Evolutionary conservation across 2,888 invertebrate species (phyloP).

Genomic region (Aricia artaxerxes): DNA sequence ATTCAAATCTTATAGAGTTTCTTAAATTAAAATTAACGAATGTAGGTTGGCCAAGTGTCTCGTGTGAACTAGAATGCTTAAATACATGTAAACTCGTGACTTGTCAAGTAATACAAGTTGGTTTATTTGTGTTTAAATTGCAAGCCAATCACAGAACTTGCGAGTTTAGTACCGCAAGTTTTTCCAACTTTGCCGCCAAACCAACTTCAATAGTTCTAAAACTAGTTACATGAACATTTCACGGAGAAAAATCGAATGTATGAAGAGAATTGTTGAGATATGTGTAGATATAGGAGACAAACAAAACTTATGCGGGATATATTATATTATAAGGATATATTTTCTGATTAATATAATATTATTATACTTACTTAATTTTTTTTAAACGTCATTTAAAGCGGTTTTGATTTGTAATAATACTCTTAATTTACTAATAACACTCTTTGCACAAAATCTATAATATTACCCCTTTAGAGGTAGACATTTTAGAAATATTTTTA

Average conservation of each 20-base stretch:
- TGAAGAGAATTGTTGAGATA: background rate
- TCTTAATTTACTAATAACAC: too few relatives aligned
- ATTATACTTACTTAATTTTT: too few relatives aligned
- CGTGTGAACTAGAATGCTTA: background rate
- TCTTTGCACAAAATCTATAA: too few relatives aligned
- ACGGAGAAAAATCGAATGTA: background rate
- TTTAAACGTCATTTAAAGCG: too few relatives aligned
- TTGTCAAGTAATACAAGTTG: background rate
- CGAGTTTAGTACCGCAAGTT: background rate
- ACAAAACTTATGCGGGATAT: background rate
- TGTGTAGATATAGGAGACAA: background rate
- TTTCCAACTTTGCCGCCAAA: background rate
- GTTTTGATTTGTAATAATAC: too few relatives aligned
- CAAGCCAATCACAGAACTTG: conserved; percentile 17
- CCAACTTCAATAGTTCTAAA: conserved; percentile 3
- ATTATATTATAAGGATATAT: background rate
- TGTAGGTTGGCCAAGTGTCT: background rate
- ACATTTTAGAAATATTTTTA: too few relatives aligned
- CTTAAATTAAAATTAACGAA: too few relatives aligned
- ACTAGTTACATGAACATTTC: conserved; percentile 13
- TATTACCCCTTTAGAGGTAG: too few relatives aligned
- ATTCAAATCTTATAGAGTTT: too few relatives aligned
- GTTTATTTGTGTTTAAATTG: conserved; percentile 1
- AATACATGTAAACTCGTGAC: background rate
- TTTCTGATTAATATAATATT: background rate